Evolutionary conservation across 2,797 vertebrate genomes (phyloP).

Genomic region (Neopelma chrysocephalum): DNA sequence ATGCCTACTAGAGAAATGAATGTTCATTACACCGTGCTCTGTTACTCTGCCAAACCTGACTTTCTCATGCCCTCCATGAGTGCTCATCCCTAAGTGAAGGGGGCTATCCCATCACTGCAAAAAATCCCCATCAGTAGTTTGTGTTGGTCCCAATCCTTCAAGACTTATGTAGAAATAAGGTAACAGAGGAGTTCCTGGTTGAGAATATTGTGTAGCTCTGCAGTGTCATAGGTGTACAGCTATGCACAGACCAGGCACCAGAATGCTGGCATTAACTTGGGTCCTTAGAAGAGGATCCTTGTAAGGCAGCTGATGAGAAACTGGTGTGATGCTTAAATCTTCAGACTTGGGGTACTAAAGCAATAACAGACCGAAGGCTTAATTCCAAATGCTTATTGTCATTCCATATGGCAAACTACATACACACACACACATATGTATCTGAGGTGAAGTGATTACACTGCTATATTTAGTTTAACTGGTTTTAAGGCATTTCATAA

Average conservation of each 20-base stretch:
- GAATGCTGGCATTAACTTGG: neutral
- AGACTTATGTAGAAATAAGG: neutral
- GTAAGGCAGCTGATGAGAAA: neutral
- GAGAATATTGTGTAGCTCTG: neutral
- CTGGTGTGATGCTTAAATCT: neutral
- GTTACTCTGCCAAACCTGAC: neutral
- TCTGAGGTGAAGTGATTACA: neutral
- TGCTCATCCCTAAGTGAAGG: neutral
- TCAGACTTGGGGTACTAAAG: neutral
- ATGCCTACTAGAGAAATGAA: neutral
- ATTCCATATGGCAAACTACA: neutral
- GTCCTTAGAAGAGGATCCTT: rapidly evolving
- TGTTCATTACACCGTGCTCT: neutral
- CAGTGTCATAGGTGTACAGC: neutral
- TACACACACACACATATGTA: no score
- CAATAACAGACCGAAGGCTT: neutral
- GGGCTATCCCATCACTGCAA: neutral
- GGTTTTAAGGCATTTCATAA: neutral
- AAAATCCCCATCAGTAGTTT: neutral
- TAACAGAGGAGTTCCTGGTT: neutral
- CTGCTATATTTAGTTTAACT: neutral
- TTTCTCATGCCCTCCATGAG: neutral
- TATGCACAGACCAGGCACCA: neutral
- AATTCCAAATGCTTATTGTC: neutral
- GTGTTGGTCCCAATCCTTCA: rapidly evolving